Conservation (phyloP, 2,113 vertebrate species). For the Hypomesus transpacificus region DNA sequence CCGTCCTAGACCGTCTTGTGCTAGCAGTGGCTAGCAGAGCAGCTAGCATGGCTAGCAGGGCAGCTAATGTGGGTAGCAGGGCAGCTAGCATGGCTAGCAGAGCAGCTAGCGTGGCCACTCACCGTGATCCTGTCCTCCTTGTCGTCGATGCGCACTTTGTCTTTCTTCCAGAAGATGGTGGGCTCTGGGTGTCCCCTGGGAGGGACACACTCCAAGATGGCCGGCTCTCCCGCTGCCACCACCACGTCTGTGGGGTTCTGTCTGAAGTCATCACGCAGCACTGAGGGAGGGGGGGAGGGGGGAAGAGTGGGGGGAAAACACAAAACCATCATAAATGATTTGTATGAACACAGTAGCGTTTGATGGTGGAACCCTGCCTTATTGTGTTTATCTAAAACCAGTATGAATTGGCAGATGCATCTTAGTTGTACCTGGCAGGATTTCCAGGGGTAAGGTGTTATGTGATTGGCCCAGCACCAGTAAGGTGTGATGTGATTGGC, state of each 20-base stretch:
- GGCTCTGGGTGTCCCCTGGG: conserved; percentile 96
- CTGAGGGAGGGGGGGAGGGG: conserved; percentile 59
- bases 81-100: not conserved
- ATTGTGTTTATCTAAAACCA: too few species aligned
- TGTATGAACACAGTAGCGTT: not conserved
- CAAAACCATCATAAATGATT: not conserved
- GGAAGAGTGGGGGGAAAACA: not conserved
- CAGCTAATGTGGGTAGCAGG: too few species aligned
- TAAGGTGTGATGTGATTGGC: not conserved
- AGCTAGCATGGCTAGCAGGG: too few species aligned
- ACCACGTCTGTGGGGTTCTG: conserved; percentile 96
- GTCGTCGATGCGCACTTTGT: conserved; percentile 93
- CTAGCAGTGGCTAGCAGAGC: too few species aligned
- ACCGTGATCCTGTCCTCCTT: conserved; percentile 93
- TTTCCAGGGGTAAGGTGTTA: conserved; percentile 36
- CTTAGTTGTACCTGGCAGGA: too few species aligned
- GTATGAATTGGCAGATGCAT: too few species aligned
- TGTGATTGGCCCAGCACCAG: conserved; percentile 47
- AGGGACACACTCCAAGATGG: conserved; percentile 93
- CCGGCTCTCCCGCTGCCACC: conserved; percentile 94
- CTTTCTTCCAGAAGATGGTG: conserved; percentile 98
- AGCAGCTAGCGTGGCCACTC: conserved; percentile 49
- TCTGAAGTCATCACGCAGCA: conserved; percentile 95
- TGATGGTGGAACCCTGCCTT: too few species aligned
- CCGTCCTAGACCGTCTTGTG: too few species aligned